These are phyloP conservation scores for Euspilapteryx auroguttella DNA, from an alignment of 2,888 invertebrate species.

Conservation along the genomic window DNA sequence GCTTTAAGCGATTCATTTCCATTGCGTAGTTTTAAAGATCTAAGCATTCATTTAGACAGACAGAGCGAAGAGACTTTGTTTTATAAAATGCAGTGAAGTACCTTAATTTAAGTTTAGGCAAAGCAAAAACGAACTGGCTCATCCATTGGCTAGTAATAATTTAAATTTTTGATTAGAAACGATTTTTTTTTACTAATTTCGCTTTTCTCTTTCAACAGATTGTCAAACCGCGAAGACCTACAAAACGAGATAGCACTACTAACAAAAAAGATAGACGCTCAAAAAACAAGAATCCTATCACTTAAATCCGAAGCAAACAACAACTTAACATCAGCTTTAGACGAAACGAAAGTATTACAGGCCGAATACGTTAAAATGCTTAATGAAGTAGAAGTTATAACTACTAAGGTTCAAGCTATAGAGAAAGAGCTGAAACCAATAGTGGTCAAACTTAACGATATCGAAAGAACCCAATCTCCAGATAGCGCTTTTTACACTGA, in stretches of 20 bases:
- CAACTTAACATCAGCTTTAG: constrained; percentile 67
- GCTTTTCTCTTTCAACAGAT: constrained; percentile 27
- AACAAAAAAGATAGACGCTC: constrained; percentile 65
- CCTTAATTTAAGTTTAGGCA: too few relatives aligned
- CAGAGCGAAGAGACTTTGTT: too few relatives aligned
- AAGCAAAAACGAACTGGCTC: too few relatives aligned
- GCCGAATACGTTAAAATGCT: constrained; percentile 57
- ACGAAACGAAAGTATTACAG: constrained; percentile 70
- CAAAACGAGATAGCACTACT: constrained; percentile 74
- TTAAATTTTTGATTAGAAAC: too few relatives aligned
- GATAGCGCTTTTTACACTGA: constrained; percentile 59
- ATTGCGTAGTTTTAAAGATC: too few relatives aligned
- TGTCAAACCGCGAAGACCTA: constrained; percentile 83
- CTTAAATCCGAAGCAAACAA: constrained; percentile 68
- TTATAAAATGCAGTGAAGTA: too few relatives aligned
- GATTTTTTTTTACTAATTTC: constrained; percentile 2
- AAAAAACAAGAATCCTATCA: constrained; percentile 65
- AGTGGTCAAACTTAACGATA: constrained; percentile 35
- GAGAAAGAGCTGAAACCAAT: constrained; percentile 66
- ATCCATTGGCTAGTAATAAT: too few relatives aligned
- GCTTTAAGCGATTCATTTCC: too few relatives aligned
- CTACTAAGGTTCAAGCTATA: constrained; percentile 65
- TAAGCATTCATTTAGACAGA: too few relatives aligned
- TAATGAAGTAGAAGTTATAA: constrained; percentile 66
- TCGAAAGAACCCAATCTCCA: constrained; percentile 44